phyloP scores from a whole-genome alignment of 2,113 vertebrate genomes.

The Ictalurus punctatus region DNA sequence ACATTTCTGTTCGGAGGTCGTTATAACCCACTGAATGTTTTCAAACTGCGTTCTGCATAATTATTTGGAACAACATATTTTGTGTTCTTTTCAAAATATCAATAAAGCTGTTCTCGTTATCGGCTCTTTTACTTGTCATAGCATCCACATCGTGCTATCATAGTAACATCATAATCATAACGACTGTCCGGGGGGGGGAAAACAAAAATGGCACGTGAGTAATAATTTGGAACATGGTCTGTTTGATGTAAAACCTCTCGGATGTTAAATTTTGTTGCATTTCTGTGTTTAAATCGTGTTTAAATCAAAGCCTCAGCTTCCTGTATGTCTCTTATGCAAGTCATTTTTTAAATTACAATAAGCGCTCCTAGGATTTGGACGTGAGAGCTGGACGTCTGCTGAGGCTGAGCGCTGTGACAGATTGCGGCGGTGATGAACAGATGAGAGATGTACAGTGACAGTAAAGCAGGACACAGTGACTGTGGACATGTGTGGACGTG shows the following conservation, averaged over 20 bases:
- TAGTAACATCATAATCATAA: too few species aligned
- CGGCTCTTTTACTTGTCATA: too few species aligned
- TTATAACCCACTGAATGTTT: too few species aligned
- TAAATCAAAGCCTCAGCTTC: background rate
- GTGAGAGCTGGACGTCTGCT: background rate
- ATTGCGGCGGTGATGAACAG: constrained; percentile 17
- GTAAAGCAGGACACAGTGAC: constrained; percentile 7
- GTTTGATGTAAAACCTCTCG: background rate
- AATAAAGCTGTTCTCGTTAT: too few species aligned
- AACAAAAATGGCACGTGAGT: too few species aligned
- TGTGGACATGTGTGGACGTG: background rate
- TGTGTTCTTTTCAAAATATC: too few species aligned
- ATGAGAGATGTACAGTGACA: background rate
- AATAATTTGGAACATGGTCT: too few species aligned
- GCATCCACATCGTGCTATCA: too few species aligned
- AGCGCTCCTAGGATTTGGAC: background rate
- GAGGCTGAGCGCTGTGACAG: constrained; percentile 9
- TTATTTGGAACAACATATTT: too few species aligned
- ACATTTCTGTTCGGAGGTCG: too few species aligned
- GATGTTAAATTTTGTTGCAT: background rate
- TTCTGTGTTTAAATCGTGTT: background rate
- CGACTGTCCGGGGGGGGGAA: too few species aligned
- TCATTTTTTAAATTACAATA: background rate
- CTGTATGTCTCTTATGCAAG: background rate
- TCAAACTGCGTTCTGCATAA: too few species aligned